Percentiles rank a stretch among this genome's conserved stretches.
Evolutionary conservation across 2,113 vertebrate genomes (phyloP).

Genomic region (Ginglymostoma cirratum): DNA sequence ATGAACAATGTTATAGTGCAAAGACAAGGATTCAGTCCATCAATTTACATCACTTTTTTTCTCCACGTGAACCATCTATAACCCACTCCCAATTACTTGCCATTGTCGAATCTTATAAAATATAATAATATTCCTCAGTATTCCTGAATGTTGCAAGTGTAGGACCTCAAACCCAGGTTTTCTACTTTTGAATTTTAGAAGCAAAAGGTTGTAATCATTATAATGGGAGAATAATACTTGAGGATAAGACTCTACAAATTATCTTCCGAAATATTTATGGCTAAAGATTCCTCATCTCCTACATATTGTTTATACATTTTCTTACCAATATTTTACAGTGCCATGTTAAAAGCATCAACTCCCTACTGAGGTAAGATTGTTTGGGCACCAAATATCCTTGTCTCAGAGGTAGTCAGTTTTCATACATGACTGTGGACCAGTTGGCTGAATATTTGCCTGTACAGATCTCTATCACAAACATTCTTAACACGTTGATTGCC

Average conservation of each 20-base stretch:
- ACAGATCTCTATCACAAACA: neutral
- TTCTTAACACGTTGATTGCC: neutral
- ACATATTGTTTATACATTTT: neutral
- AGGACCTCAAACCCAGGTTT: neutral
- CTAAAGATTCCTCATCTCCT: neutral
- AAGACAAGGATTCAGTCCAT: too few relatives aligned
- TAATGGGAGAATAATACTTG: neutral
- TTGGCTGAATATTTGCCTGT: neutral
- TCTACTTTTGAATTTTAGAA: neutral
- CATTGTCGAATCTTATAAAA: neutral
- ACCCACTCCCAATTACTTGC: neutral
- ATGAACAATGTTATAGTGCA: neutral
- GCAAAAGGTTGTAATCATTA: neutral
- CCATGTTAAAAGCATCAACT: neutral
- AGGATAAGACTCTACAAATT: neutral
- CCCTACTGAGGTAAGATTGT: too few relatives aligned
- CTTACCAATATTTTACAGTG: neutral
- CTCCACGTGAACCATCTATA: neutral
- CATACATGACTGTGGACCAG: neutral
- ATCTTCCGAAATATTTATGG: neutral
- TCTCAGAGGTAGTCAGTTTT: neutral
- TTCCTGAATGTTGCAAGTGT: neutral
- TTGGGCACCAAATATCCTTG: neutral
- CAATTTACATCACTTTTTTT: neutral
- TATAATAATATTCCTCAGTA: neutral